These are phyloP conservation scores for Phaethornis superciliosus DNA, from an alignment of 2,113 vertebrate species.

Conservation along the genomic window DNA sequence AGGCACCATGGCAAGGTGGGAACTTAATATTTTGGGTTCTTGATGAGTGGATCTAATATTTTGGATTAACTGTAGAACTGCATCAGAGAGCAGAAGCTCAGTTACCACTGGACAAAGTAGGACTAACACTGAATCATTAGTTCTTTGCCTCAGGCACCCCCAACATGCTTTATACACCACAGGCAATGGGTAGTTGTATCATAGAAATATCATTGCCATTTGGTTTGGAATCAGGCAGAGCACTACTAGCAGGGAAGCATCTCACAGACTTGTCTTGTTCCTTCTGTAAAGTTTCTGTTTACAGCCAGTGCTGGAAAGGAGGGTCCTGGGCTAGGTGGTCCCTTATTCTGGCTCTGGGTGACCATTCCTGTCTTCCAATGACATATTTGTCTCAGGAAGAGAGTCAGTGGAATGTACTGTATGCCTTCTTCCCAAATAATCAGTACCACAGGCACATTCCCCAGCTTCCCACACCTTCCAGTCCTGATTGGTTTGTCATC, in stretches of 20 bases:
- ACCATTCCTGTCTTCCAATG: neutral
- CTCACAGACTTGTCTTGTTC: neutral
- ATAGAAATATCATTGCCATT: neutral
- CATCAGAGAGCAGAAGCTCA: neutral
- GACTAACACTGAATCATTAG: neutral
- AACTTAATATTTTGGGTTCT: no score
- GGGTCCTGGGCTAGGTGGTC: neutral
- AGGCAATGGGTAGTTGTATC: neutral
- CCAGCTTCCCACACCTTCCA: neutral
- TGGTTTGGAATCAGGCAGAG: neutral
- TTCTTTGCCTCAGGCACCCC: neutral
- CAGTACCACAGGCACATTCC: accelerated
- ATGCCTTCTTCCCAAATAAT: neutral
- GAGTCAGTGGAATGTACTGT: neutral
- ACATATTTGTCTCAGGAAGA: neutral
- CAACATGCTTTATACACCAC: neutral
- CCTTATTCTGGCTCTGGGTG: neutral
- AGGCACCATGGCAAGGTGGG: neutral
- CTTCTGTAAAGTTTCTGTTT: neutral
- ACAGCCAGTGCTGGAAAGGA: neutral
- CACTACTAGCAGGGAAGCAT: neutral
- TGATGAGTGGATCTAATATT: neutral
- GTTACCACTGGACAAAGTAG: neutral
- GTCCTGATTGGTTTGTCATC: neutral
- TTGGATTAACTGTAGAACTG: neutral